Percentiles rank a stretch among this genome's conserved stretches.
These are phyloP conservation scores for Lutraria lutraria DNA, from an alignment of 2,888 invertebrate genomes.

Conservation along the genomic window DNA sequence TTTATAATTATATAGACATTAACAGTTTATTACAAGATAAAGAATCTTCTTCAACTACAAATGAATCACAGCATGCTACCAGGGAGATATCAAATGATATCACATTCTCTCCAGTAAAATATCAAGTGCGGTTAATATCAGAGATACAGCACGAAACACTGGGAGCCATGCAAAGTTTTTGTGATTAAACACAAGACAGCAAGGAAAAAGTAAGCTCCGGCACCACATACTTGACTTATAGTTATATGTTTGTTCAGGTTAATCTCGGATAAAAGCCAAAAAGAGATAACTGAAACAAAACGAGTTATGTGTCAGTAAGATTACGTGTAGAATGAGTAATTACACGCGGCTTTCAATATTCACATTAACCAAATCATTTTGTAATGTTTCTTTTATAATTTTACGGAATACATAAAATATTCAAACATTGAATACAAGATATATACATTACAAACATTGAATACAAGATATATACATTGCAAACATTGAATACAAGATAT, in stretches of 20 bases:
- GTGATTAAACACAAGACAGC: not conserved
- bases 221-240: not conserved
- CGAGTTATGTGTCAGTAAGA: not conserved
- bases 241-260: not conserved
- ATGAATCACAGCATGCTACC: constrained; percentile 10
- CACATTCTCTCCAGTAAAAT: not conserved
- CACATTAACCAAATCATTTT: too few species aligned
- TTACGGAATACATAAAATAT: too few species aligned
- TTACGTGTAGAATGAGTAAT: not conserved
- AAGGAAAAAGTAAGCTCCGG: not conserved
- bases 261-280: constrained; percentile 10
- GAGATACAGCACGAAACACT: not conserved
- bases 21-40: not conserved
- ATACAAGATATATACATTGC: too few species aligned
- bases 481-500: too few species aligned
- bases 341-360: too few species aligned
- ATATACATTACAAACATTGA: too few species aligned
- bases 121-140: not conserved
- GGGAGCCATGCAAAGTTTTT: not conserved
- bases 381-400: too few species aligned
- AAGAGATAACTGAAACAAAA: not conserved
- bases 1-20: constrained; percentile 20
- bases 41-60: constrained; percentile 7
- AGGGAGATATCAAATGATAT: not conserved
- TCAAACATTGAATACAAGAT: too few species aligned